Percentiles rank a stretch among this genome's conserved stretches.
These are phyloP conservation scores for Archaeoteleia sp. DNA, from an alignment of 2,888 invertebrate species.

Conservation along the genomic window DNA sequence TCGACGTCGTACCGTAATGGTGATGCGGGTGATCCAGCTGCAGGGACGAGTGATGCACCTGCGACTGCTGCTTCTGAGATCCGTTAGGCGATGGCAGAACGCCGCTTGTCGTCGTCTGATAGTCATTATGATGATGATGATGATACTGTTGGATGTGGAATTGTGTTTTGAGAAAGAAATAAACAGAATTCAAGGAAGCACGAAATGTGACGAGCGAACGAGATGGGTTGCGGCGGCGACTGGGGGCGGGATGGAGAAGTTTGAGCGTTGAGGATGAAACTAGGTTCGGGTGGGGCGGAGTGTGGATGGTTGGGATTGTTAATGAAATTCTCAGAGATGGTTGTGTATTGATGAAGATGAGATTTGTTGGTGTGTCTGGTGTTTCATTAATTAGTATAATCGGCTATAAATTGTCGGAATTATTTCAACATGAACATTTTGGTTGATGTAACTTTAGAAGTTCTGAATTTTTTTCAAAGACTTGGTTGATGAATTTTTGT, in stretches of 20 bases:
- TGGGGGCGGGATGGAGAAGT: constrained; percentile 43
- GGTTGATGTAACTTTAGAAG: too few species aligned
- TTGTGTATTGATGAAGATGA: too few species aligned
- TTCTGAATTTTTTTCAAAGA: too few species aligned
- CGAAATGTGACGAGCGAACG: too few species aligned
- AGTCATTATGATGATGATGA: constrained; percentile 71
- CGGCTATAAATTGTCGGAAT: too few species aligned
- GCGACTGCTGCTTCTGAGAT: constrained; percentile 51
- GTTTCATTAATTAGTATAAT: too few species aligned
- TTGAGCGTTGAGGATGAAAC: constrained; percentile 48
- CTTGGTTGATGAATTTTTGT: too few species aligned
- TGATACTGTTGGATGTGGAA: constrained; percentile 42
- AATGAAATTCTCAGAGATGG: constrained; percentile 48
- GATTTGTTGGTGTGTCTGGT: too few species aligned
- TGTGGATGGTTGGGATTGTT: constrained; percentile 46
- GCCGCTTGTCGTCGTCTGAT: constrained; percentile 58
- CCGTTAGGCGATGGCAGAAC: constrained; percentile 45
- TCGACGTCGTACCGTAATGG: constrained; percentile 53
- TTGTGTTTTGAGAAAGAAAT: too few species aligned
- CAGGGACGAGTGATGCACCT: constrained; percentile 25
- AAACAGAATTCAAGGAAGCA: too few species aligned
- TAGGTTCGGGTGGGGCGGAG: constrained; percentile 47
- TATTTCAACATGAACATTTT: too few species aligned
- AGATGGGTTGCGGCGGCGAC: constrained; percentile 42
- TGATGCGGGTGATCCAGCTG: constrained; percentile 53